Conservation (phyloP, 2,888 invertebrate genomes). For the Carabus problematicus region DNA sequence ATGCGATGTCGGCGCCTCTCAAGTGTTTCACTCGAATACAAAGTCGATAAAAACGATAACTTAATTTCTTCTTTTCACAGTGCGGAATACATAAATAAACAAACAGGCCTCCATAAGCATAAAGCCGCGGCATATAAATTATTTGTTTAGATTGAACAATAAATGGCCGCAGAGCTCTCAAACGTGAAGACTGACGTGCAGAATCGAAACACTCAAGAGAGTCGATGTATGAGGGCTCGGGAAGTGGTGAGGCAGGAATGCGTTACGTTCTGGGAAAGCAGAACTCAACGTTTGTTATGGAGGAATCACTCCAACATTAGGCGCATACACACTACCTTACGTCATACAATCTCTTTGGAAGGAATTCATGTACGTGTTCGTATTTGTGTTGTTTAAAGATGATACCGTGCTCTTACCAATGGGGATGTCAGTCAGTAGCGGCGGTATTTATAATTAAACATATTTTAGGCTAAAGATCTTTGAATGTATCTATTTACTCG, state of each 20-base stretch:
- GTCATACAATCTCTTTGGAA: constrained; percentile 38
- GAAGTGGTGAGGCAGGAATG: neutral
- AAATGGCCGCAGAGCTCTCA: constrained; percentile 30
- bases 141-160: constrained; percentile 41
- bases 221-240: neutral
- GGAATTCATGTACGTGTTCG: constrained; percentile 13
- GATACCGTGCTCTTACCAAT: neutral
- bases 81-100: constrained; percentile 10
- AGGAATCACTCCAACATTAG: constrained; percentile 30
- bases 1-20: constrained; percentile 27
- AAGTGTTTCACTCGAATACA: constrained; percentile 38
- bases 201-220: neutral
- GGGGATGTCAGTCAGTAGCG: too few relatives aligned
- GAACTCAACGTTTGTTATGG: neutral
- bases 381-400: constrained; percentile 32
- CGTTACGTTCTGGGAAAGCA: neutral
- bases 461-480: too few relatives aligned
- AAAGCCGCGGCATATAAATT: constrained; percentile 25
- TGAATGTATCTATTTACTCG: too few relatives aligned
- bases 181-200: constrained; percentile 6
- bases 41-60: constrained; percentile 42
- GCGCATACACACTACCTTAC: constrained; percentile 13
- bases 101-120: constrained; percentile 6
- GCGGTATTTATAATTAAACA: too few relatives aligned
- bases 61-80: constrained; percentile 38